Conservation (phyloP, 2,888 invertebrate species). For the Lasioglossum oenotherae region DNA sequence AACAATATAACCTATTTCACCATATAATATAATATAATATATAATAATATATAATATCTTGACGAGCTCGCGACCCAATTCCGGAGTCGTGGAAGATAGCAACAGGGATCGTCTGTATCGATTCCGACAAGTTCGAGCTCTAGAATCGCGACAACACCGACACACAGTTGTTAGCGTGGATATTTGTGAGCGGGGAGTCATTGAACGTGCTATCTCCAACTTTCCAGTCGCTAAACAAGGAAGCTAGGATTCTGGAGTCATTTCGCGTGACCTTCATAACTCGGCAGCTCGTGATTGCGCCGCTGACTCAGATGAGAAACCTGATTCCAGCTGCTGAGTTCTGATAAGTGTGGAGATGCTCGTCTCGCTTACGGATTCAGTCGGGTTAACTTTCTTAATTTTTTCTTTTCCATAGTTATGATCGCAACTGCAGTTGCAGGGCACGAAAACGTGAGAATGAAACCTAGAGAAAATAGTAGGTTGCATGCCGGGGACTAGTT, state of each 20-base stretch:
- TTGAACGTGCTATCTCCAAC: background rate
- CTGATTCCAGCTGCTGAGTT: background rate
- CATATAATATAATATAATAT: too few species aligned
- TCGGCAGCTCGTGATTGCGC: background rate
- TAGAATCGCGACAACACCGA: background rate
- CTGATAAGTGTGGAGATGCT: background rate
- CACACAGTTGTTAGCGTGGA: background rate
- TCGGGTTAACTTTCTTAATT: too few species aligned
- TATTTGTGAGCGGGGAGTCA: background rate
- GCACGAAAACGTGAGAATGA: background rate
- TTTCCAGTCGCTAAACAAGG: slow-evolving; percentile 12
- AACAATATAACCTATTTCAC: too few species aligned
- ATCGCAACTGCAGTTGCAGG: background rate
- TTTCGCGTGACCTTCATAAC: background rate
- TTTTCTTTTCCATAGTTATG: too few species aligned
- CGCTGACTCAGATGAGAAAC: background rate
- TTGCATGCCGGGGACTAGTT: slow-evolving; percentile 73
- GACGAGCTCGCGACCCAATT: background rate
- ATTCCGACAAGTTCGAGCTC: background rate
- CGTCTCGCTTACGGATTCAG: background rate
- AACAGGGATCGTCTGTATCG: slow-evolving; percentile 6
- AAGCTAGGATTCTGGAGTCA: slow-evolving; percentile 1
- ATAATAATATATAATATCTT: too few species aligned
- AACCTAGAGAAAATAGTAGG: slow-evolving; percentile 35
- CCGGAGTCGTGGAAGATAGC: slow-evolving; percentile 20